phyloP scores from a whole-genome alignment of 2,888 invertebrate species.

The Erebia ligea region DNA sequence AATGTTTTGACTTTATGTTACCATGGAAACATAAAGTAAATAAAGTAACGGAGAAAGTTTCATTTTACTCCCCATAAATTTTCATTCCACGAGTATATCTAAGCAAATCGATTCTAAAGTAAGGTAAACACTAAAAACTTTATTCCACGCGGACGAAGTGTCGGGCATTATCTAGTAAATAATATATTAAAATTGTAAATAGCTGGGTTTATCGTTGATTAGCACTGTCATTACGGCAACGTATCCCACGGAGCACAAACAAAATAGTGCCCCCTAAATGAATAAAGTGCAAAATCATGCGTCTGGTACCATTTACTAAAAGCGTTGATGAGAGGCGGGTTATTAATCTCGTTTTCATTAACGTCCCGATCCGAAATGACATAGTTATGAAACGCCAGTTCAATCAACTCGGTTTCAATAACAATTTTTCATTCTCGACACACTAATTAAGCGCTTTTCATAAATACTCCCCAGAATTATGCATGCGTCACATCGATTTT shows the following conservation, averaged over 20 bases:
- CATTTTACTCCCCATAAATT: too few relatives aligned
- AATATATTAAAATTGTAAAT: too few relatives aligned
- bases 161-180: too few relatives aligned
- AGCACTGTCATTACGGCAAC: not conserved
- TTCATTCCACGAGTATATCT: too few relatives aligned
- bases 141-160: too few relatives aligned
- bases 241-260: slow-evolving; percentile 46
- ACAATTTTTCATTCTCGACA: slow-evolving; percentile 83
- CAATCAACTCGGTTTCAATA: slow-evolving; percentile 81
- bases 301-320: slow-evolving; percentile 59
- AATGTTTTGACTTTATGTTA: too few relatives aligned
- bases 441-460: slow-evolving; percentile 82
- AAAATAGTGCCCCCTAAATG: slow-evolving; percentile 43
- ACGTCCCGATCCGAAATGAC: slow-evolving; percentile 76
- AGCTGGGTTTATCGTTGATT: not conserved
- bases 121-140: too few relatives aligned
- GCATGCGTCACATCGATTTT: slow-evolving; percentile 45
- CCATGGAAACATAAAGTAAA: too few relatives aligned
- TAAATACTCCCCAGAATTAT: slow-evolving; percentile 67
- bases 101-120: too few relatives aligned
- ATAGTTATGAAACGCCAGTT: slow-evolving; percentile 80
- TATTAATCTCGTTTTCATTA: slow-evolving; percentile 79
- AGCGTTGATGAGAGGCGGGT: slow-evolving; percentile 59
- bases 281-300: slow-evolving; percentile 64
- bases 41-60: too few relatives aligned